Evolutionary conservation across 2,113 vertebrate species (phyloP).

Genomic region (Ceyx melanurus): DNA sequence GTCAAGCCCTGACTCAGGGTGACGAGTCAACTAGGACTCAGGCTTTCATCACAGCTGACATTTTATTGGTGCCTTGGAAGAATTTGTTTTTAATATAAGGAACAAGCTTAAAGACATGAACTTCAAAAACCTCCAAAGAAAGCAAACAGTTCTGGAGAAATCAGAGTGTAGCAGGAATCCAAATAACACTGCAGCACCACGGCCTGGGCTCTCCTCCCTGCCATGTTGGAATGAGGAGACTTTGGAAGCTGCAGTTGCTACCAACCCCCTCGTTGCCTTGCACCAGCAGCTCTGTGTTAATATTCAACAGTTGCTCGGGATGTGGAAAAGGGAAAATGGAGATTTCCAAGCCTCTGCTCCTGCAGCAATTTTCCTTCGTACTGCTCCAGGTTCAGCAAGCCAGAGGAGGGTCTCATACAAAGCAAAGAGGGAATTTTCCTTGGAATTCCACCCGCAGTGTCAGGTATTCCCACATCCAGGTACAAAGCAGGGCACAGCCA

Average conservation of each 20-base stretch:
- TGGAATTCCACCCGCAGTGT: neutral
- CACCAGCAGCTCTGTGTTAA: neutral
- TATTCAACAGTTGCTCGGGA: neutral
- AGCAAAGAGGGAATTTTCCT: slow-evolving; percentile 18
- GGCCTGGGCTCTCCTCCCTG: neutral
- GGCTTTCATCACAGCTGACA: slow-evolving; percentile 57
- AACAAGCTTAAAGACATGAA: slow-evolving; percentile 45
- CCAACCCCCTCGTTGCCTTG: neutral
- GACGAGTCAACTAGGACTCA: slow-evolving; percentile 39
- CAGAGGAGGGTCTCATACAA: neutral
- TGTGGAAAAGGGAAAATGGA: neutral
- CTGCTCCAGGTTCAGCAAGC: neutral
- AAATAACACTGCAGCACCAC: neutral
- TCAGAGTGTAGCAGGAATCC: slow-evolving; percentile 8
- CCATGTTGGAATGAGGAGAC: neutral
- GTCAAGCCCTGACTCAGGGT: slow-evolving; percentile 37
- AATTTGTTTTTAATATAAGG: slow-evolving; percentile 70
- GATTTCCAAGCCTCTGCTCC: neutral
- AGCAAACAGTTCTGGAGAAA: slow-evolving; percentile 39
- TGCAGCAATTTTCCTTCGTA: neutral
- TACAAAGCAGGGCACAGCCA: neutral
- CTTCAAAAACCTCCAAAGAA: slow-evolving; percentile 60
- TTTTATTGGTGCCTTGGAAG: slow-evolving; percentile 63
- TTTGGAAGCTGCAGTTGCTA: rapidly evolving
- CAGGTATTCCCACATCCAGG: slow-evolving; percentile 34